phyloP scores from a whole-genome alignment of 2,888 invertebrate species.

The Agrotis puta region DNA sequence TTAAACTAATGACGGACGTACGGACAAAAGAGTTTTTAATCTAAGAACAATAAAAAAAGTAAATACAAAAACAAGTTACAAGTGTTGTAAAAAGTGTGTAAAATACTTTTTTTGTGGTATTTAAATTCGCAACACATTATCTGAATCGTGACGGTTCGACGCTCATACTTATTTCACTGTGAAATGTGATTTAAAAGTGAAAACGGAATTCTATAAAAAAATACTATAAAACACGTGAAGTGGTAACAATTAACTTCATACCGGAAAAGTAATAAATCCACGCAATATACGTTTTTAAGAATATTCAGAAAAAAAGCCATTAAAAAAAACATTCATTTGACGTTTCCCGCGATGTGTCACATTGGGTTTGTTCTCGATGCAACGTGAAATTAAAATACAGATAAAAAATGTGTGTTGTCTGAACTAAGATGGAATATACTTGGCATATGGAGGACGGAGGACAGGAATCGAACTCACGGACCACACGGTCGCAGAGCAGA shows the following conservation, averaged over 20 bases:
- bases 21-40: constrained; percentile 64
- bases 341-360: constrained; percentile 71
- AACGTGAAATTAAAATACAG: constrained; percentile 64
- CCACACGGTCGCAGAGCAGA: constrained; percentile 73
- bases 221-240: constrained; percentile 38
- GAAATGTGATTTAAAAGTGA: constrained; percentile 71
- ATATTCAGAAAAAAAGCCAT: constrained; percentile 7
- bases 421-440: constrained; percentile 86
- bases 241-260: constrained; percentile 49
- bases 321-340: constrained; percentile 36
- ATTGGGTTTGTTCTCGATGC: constrained; percentile 72
- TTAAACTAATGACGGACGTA: constrained; percentile 86
- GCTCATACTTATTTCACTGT: constrained; percentile 72
- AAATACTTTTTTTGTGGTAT: constrained; percentile 44
- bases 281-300: constrained; percentile 25
- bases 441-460: constrained; percentile 87
- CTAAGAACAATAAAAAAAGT: constrained; percentile 58
- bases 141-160: constrained; percentile 68
- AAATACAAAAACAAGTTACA: constrained; percentile 38
- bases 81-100: constrained; percentile 42
- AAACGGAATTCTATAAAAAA: constrained; percentile 61
- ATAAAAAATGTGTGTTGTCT: constrained; percentile 52
- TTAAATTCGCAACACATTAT: constrained; percentile 52
- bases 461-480: constrained; percentile 76
- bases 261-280: constrained; percentile 29